phyloP scores from a whole-genome alignment of 2,888 invertebrate genomes.

The Chromoteleia sp. region DNA sequence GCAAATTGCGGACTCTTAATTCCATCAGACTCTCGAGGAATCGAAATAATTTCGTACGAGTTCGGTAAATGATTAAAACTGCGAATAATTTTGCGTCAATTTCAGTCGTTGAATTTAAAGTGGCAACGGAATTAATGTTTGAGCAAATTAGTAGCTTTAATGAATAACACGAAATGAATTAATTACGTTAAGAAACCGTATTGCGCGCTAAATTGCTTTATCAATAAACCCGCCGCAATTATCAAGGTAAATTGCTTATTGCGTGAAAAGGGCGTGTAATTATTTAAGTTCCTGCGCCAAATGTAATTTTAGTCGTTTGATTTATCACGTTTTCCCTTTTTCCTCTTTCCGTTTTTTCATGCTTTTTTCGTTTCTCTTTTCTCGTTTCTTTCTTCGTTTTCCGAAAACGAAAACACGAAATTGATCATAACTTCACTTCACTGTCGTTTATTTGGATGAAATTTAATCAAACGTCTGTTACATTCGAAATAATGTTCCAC shows the following conservation, averaged over 20 bases:
- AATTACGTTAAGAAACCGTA: conserved; percentile 8
- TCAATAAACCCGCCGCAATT: conserved; percentile 10
- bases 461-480: neutral
- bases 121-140: neutral
- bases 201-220: conserved; percentile 9
- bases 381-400: neutral
- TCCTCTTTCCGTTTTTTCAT: too few species aligned
- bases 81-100: too few species aligned
- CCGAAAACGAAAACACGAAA: neutral
- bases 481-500: neutral
- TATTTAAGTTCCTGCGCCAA: neutral
- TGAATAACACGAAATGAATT: conserved; percentile 11
- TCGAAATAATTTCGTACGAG: too few species aligned
- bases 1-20: too few species aligned
- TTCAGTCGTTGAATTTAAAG: neutral
- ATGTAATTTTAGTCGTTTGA: conserved; percentile 3
- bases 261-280: conserved; percentile 18
- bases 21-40: too few species aligned
- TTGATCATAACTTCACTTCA: neutral
- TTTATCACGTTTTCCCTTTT: neutral
- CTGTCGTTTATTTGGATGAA: neutral
- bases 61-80: too few species aligned
- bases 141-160: neutral
- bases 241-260: conserved; percentile 2
- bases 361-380: neutral